phyloP scores from a whole-genome alignment of 30 jellyfish, hydroid and myxozoan species.

The Aurelia aurita complex sp. Pacific region DNA sequence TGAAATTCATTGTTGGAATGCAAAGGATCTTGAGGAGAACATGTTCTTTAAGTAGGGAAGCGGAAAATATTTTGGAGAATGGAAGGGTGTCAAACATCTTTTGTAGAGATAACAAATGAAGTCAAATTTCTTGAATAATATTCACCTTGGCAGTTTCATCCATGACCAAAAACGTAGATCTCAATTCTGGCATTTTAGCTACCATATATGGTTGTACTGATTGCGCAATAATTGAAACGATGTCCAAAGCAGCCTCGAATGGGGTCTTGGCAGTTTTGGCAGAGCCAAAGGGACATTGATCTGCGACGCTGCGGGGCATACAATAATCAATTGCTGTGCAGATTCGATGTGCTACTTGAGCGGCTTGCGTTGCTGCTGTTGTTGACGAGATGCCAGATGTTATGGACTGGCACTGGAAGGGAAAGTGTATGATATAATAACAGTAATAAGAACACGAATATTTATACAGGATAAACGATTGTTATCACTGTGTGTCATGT shows the following conservation, averaged over 20 bases:
- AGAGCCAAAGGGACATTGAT: conserved; percentile 7
- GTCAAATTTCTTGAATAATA: not conserved
- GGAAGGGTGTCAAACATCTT: too few species aligned
- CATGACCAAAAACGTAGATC: conserved; percentile 16
- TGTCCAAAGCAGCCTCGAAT: conserved; percentile 8
- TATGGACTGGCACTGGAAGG: not conserved
- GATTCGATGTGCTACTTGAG: not conserved
- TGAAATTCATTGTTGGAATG: too few species aligned
- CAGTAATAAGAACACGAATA: too few species aligned
- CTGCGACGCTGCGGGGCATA: not conserved
- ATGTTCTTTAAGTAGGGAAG: too few species aligned
- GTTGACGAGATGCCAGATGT: not conserved
- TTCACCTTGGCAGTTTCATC: conserved; percentile 20
- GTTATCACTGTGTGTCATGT: too few species aligned
- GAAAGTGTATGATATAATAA: not conserved
- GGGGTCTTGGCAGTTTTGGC: not conserved
- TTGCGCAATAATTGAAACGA: not conserved
- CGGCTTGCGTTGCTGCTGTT: conserved; percentile 7
- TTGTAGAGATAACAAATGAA: not conserved
- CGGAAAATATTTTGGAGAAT: too few species aligned
- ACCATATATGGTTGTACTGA: conserved; percentile 1
- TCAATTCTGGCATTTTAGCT: conserved; percentile 6
- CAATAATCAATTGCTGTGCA: conserved; percentile 19
- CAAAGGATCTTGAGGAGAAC: too few species aligned
- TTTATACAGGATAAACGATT: too few species aligned